These are phyloP conservation scores for Strigamia crassipes DNA, from an alignment of 2,888 invertebrate species.

Conservation along the genomic window DNA sequence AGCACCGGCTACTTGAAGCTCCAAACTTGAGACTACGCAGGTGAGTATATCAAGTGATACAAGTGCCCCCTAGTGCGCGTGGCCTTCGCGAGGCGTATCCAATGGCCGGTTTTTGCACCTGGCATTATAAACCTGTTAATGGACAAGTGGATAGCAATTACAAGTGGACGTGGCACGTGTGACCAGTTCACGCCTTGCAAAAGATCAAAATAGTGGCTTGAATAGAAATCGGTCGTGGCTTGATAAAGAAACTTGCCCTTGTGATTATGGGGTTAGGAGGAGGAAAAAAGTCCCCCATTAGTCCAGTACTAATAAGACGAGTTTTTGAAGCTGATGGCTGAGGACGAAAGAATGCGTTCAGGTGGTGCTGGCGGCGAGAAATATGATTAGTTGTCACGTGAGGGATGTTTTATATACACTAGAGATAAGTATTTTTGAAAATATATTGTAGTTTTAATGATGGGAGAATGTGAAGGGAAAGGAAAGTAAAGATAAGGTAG, in stretches of 20 bases:
- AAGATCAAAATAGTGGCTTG: background rate
- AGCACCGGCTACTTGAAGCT: background rate
- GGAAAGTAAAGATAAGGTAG: constrained; percentile 12
- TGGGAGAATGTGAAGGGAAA: background rate
- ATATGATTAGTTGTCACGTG: background rate
- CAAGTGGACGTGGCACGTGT: constrained; percentile 30
- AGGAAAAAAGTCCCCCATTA: background rate
- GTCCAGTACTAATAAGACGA: background rate
- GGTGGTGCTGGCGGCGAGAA: background rate
- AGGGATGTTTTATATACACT: background rate
- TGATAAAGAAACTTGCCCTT: background rate
- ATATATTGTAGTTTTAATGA: constrained; percentile 18
- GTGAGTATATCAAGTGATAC: background rate
- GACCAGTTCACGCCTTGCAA: constrained; percentile 18
- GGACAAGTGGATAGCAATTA: constrained; percentile 13
- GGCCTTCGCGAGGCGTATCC: constrained; percentile 18
- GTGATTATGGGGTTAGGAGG: background rate
- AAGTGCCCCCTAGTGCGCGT: background rate
- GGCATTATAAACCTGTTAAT: background rate
- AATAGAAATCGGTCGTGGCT: constrained; percentile 5
- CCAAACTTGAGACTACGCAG: background rate
- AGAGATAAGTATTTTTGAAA: constrained; percentile 14
- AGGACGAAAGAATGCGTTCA: background rate
- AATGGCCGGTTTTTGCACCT: constrained; percentile 31
- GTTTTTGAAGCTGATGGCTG: background rate